Base-by-base conservation (phyloP, 2,888 invertebrate species). In the Catocala sponsa region DNA sequence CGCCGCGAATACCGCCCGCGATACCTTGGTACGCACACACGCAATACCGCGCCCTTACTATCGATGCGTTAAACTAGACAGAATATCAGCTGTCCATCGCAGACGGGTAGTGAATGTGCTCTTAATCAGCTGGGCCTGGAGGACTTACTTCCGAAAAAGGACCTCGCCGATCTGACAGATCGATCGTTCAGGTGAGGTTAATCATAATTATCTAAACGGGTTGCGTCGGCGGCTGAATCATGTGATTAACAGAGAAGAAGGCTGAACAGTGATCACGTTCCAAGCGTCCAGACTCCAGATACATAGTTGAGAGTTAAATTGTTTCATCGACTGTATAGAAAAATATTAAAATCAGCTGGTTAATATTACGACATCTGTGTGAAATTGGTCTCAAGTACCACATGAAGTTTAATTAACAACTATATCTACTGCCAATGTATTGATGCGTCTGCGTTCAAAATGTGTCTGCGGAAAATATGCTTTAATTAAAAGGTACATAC, bases 61-160 rank as follows among this genome's bases (percentile, higher is more conserved):
- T 75, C 77, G 63, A 65, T 68, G 57, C 67, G 60, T 74, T 66
- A 63, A 72, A 71, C 63, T 72, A 71, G 63, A 69, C 69, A 73
- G 85, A 81, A 82, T 82, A 77, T 72, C 81, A 80, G 79, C 82
- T 81, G 84, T 86, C 84, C 82, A 72, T 75, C 75, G 69, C 56
- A 61, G 53, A 76, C 83, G 77, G 78, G 76, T 85, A 87, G 92
- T 94, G 93, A 86, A 83, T 87, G 93, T 92, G 92, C 80, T 84
- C 76, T 84, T 80, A 74, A 77, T 80, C 68, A 61, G 47, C 48
- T 66, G 62, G 57, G 56, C 64, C 83, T 84, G 83, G 82, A 84
- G 74, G 73, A 76, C 80, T 80, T 75, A 73, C 65, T 79, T 73
- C 76, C 82, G 80, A 76, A 78, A 77, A 73, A 77, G 80, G 81